A percentile compares a stretch with the other conserved stretches of the same genome.
These are phyloP conservation scores for Ormyrus pomaceus DNA, from an alignment of 2,888 invertebrate species.

Conservation along the genomic window DNA sequence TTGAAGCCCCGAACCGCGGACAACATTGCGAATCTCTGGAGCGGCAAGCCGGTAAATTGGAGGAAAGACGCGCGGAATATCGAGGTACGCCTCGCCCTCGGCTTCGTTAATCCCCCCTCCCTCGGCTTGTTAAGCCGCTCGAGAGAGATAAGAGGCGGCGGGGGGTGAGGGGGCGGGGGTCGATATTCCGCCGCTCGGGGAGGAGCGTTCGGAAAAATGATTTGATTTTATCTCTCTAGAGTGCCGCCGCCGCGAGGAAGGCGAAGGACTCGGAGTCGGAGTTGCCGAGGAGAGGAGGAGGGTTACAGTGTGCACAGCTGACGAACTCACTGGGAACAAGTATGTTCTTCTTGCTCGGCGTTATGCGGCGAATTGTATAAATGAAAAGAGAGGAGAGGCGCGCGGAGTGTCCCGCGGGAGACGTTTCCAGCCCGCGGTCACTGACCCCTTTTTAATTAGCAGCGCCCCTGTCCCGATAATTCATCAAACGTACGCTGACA, in stretches of 20 bases:
- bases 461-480: neutral
- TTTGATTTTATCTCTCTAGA: constrained; percentile 37
- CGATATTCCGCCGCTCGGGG: constrained; percentile 17
- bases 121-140: neutral
- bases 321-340: constrained; percentile 65
- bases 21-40: constrained; percentile 65
- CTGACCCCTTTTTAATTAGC: constrained; percentile 45
- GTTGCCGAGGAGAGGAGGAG: neutral
- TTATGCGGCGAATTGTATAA: neutral
- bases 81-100: neutral
- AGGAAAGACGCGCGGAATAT: constrained; percentile 9
- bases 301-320: constrained; percentile 38
- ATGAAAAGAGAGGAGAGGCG: constrained; percentile 16
- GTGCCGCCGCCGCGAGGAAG: constrained; percentile 7
- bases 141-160: constrained; percentile 10
- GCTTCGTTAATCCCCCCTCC: neutral
- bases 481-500: no score
- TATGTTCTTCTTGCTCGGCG: constrained; percentile 57
- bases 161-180: neutral
- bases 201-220: neutral
- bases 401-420: neutral
- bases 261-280: constrained; percentile 22
- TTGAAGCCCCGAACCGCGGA: constrained; percentile 61
- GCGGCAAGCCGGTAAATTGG: constrained; percentile 58
- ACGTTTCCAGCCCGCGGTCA: constrained; percentile 4